Base-by-base conservation (phyloP, 2,113 vertebrate species). In the Fukomys damarensis region DNA sequence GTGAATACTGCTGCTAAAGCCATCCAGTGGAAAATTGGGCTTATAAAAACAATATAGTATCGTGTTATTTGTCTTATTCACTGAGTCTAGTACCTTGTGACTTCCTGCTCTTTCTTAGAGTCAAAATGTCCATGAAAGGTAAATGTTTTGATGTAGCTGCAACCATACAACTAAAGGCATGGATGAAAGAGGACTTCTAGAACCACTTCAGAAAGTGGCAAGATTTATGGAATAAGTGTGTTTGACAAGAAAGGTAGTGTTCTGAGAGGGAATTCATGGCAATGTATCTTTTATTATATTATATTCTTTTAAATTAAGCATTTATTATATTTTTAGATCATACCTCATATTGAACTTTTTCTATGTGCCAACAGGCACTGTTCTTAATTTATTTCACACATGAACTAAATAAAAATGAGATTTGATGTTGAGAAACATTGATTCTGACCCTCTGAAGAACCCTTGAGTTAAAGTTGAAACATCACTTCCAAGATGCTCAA, bases 321-420 rank as follows among this genome's bases (percentile, higher is more conserved):
- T 24, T 72, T 20, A 74, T 43, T 43, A 12, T 74, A 43, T 74
- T 74, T 74, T 28, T 74, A 74, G 38, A 43, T 43, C 70, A 74
- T 26, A 43, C 24, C 5, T 46, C 41, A 46, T 74, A 46, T 43
- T 93, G 54, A 85, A 54, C 22, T 79, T 79, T 35, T 79, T 68
- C n/a, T 56, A 54, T 74, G 38, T 46, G n/a, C 43, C 79, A 77
- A 2, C 5, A 68, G 43, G 59, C 22, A 84, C 35, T 77, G 28
- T 3, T 82, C 14, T 28, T 82, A 86, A 65, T 65, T 96, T 89
- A 83, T 9, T 84, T 89, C 58, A 89, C 49, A 79, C 6, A 79
- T 79, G 63, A 96, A 70, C 38, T 88, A 91, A 16, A 11, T 24
- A 65, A 63, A 94, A 95, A 84, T 80, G 26, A 94, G 20, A 88